Percentiles rank a stretch among this genome's conserved stretches.
Conservation (phyloP, 1,140 invertebrate species). For the Fopius arisanus region DNA sequence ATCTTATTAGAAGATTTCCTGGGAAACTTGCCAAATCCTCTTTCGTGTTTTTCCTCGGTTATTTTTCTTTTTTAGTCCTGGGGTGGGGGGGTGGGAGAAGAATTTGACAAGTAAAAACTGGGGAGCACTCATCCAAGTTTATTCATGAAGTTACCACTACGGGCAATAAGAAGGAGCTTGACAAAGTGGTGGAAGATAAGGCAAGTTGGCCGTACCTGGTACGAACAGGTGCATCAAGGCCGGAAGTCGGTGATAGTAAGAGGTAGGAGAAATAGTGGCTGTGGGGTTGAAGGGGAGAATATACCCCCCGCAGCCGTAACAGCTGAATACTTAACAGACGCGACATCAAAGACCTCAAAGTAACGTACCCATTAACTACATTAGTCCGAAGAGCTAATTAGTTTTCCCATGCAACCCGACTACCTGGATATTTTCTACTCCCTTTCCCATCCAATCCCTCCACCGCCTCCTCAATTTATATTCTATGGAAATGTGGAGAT, state of each 20-base stretch:
- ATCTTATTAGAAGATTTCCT: constrained; percentile 51
- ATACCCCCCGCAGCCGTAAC: not conserved
- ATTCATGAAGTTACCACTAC: constrained; percentile 5
- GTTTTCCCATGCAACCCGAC: constrained; percentile 22
- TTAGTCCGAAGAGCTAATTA: constrained; percentile 36
- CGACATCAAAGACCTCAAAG: constrained; percentile 40
- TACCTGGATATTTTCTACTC: constrained; percentile 26
- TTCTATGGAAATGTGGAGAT: not conserved
- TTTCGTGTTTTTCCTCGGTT: constrained; percentile 14
- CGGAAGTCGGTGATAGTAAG: not conserved
- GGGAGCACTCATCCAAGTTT: not conserved
- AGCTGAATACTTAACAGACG: constrained; percentile 31
- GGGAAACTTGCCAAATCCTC: constrained; percentile 35
- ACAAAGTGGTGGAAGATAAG: not conserved
- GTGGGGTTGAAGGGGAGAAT: not conserved
- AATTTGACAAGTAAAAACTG: not conserved
- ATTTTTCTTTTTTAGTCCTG: constrained; percentile 14
- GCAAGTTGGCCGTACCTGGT: constrained; percentile 9
- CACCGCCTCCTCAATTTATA: not conserved
- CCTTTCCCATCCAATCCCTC: not conserved
- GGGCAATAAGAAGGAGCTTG: constrained; percentile 8
- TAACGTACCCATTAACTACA: constrained; percentile 38
- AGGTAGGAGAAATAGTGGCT: constrained; percentile 8
- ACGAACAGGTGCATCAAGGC: constrained; percentile 1
- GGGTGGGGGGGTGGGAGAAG: not conserved